Conservation (phyloP, 2,888 invertebrate genomes). For the Apantesis nais region DNA sequence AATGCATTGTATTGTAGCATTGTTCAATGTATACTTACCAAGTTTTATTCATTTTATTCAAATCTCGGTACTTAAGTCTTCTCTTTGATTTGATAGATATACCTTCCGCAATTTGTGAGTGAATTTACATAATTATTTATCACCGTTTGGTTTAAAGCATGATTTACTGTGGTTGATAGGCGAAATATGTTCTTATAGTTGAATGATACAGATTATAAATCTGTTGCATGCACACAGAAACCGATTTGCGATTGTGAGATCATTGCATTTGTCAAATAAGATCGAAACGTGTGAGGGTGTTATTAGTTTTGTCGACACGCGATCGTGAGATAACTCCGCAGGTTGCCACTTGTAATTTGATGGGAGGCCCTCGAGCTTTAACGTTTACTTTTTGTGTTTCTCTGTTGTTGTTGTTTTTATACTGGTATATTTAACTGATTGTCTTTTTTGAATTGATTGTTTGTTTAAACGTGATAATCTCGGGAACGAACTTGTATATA, state of each 20-base stretch:
- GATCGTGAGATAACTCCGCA: conserved; percentile 70
- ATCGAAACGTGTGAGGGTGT: conserved; percentile 72
- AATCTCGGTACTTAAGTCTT: conserved; percentile 49
- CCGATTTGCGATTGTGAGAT: conserved; percentile 69
- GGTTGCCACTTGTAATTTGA: conserved; percentile 76
- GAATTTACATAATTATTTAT: conserved; percentile 62
- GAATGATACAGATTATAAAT: conserved; percentile 47
- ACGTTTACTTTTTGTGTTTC: conserved; percentile 49
- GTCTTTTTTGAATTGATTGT: conserved; percentile 5
- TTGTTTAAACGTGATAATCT: neutral
- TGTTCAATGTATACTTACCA: conserved; percentile 32
- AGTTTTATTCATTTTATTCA: conserved; percentile 32
- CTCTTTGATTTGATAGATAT: conserved; percentile 56
- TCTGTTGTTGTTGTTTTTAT: neutral
- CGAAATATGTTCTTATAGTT: conserved; percentile 54
- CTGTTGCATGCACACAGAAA: conserved; percentile 41
- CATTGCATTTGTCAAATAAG: conserved; percentile 75
- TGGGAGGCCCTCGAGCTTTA: conserved; percentile 68
- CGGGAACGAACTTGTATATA: neutral
- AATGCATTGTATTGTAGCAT: conserved; percentile 37
- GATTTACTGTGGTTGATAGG: conserved; percentile 46
- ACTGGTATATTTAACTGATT: conserved; percentile 31
- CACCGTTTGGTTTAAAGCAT: conserved; percentile 58
- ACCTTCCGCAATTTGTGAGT: conserved; percentile 55
- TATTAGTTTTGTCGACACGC: conserved; percentile 78